Evolutionary conservation across 1,140 invertebrate species (phyloP).

Genomic region (Nephila pilipes): DNA sequence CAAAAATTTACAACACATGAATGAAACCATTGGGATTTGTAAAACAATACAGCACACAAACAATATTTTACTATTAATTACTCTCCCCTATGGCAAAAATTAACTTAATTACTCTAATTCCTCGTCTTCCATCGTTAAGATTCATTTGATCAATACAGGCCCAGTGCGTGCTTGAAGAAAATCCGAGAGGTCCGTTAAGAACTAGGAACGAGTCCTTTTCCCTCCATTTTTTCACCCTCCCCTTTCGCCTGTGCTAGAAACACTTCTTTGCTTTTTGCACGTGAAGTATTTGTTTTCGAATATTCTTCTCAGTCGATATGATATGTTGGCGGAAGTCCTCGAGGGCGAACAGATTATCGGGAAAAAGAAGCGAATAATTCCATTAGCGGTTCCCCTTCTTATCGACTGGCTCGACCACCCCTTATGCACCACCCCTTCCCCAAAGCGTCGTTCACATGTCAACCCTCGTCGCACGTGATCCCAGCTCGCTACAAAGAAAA

Average conservation of each 20-base stretch:
- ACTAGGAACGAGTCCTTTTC: background rate
- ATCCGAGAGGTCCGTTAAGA: too few relatives aligned
- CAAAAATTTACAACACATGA: background rate
- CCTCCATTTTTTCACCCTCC: background rate
- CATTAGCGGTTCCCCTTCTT: slow-evolving; percentile 56
- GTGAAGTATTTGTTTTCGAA: slow-evolving; percentile 58
- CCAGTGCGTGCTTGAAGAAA: background rate
- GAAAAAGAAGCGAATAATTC: slow-evolving; percentile 66
- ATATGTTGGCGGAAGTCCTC: slow-evolving; percentile 50
- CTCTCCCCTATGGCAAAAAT: background rate
- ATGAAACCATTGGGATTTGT: background rate
- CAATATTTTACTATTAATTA: background rate
- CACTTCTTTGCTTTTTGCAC: slow-evolving; percentile 39
- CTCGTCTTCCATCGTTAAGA: background rate
- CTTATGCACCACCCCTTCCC: background rate
- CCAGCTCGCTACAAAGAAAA: background rate
- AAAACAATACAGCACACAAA: background rate
- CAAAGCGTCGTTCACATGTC: slow-evolving; percentile 49
- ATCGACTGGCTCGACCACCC: background rate
- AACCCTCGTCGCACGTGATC: background rate
- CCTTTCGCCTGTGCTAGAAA: background rate
- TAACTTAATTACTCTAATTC: slow-evolving; percentile 23
- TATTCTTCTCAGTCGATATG: slow-evolving; percentile 46
- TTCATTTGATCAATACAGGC: background rate
- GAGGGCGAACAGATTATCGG: slow-evolving; percentile 64